Percentiles rank a stretch among this genome's conserved stretches.
Evolutionary conservation across 2,888 invertebrate species (phyloP).

Genomic region (Chrysodeixis includens): DNA sequence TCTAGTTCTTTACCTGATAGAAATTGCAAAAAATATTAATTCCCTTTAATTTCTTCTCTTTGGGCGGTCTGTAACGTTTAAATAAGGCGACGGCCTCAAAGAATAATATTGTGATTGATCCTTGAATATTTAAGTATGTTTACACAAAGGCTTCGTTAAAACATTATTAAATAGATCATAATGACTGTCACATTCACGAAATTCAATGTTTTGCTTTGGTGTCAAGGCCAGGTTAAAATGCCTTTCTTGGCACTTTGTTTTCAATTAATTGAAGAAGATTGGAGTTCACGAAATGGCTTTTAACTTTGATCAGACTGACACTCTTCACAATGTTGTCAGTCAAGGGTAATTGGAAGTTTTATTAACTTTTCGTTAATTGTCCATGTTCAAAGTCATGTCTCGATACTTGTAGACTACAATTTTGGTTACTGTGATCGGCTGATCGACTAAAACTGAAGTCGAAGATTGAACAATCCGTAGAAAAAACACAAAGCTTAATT

Average conservation of each 20-base stretch:
- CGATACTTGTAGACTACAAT: background rate
- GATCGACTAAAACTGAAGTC: too few relatives aligned
- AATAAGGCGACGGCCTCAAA: too few relatives aligned
- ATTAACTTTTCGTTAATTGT: background rate
- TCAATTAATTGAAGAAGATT: background rate
- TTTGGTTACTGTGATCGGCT: too few relatives aligned
- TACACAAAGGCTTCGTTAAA: too few relatives aligned
- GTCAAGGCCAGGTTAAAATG: background rate
- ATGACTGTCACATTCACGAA: background rate
- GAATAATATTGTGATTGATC: too few relatives aligned
- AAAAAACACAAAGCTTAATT: too few relatives aligned
- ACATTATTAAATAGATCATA: background rate
- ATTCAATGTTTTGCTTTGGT: background rate
- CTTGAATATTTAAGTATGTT: background rate
- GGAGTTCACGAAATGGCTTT: background rate
- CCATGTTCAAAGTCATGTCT: background rate
- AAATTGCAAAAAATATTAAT: background rate
- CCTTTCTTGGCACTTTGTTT: background rate
- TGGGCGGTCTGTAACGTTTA: too few relatives aligned
- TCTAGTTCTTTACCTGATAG: background rate
- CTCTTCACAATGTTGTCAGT: background rate
- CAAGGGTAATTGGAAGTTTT: background rate
- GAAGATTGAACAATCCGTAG: too few relatives aligned
- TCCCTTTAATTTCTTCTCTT: too few relatives aligned
- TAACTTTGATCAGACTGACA: conserved; percentile 4